Evolutionary conservation across 2,113 vertebrate species (phyloP), one percentile per base, ranked within the genome.

Genomic region (Mirza zaza): DNA sequence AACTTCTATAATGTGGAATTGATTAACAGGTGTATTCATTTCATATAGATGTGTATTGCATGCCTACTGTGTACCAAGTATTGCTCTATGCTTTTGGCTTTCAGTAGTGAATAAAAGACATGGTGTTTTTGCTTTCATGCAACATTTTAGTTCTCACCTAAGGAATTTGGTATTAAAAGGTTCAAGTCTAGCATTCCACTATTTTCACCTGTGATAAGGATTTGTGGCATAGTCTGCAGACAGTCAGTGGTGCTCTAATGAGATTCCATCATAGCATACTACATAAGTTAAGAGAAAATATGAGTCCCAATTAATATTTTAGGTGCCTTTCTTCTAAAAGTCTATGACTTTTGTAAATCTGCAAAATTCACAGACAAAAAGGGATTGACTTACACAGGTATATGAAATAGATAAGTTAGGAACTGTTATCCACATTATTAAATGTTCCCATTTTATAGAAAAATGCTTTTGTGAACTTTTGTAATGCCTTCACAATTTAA

Each of bases 301-400:
- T 1, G 77, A 88, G 20, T 83, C 89, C 20, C 80, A 36, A 50
- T 91, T 75, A 81, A 52, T 89, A 82, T 27, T 92, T 92, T 86
- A 87, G 50, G 5, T 85, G 57, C 29, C 32, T 96, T 95, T 81
- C 15, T 92, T 67, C 29, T 76, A 52, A 94, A 92, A 67, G 83
- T 90, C 34, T 81, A 0, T 50, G 48, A 6, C 3, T 50, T 36
- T 91, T 79, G n/a, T 75, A 79, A 87, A 50, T 87, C 21, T 79
- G 14, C 75, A 71, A 36, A 95, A 55, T 86, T 95, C 32, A 65
- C 36, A 50, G 52, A 55, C 42, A 76, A 61, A 86, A 92, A 76
- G 50, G 23, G 27, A 84, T 91, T 84, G 77, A 23, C 45, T 77
- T 48, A 55, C 7, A 59, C 55, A 90, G 45, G 5, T 61, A 67